Evolutionary conservation across 2,888 invertebrate genomes (phyloP).

Genomic region (Helicoverpa assulta): DNA sequence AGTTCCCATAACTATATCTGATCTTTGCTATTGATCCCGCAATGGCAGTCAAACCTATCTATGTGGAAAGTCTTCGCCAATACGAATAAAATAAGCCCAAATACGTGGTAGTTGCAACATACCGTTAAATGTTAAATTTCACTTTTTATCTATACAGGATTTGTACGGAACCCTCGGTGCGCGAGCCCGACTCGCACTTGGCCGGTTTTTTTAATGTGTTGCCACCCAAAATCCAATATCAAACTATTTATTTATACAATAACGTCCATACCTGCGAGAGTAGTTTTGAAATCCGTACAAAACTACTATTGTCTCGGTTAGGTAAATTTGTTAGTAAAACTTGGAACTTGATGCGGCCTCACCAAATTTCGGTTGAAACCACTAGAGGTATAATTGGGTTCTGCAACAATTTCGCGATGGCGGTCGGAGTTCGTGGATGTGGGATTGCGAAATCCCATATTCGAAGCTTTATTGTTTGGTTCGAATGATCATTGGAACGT

Average conservation of each 20-base stretch:
- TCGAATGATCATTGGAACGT: constrained; percentile 36
- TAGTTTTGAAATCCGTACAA: constrained; percentile 62
- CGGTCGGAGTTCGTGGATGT: constrained; percentile 64
- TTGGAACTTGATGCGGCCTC: constrained; percentile 65
- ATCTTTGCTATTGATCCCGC: too few relatives aligned
- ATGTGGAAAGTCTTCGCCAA: too few relatives aligned
- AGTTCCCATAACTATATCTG: too few relatives aligned
- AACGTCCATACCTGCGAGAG: constrained; percentile 48
- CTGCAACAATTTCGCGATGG: constrained; percentile 77
- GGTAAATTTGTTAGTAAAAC: constrained; percentile 68
- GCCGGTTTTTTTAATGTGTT: constrained; percentile 27
- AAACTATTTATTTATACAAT: constrained; percentile 54
- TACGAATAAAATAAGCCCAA: too few relatives aligned
- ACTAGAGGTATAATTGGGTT: constrained; percentile 82
- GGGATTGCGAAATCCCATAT: constrained; percentile 60
- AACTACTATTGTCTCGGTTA: constrained; percentile 70
- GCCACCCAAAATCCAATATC: constrained; percentile 34
- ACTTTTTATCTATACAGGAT: too few relatives aligned
- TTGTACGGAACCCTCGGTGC: too few relatives aligned
- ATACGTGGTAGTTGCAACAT: too few relatives aligned
- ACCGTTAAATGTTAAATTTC: too few relatives aligned
- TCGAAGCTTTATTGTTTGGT: constrained; percentile 62
- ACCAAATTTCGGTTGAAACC: constrained; percentile 67
- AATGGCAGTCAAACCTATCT: too few relatives aligned
- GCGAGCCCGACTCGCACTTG: too few relatives aligned